Percentiles rank a stretch among this genome's conserved stretches.
Evolutionary conservation across 2,113 vertebrate species (phyloP).

Genomic region (Anoplopoma fimbria): DNA sequence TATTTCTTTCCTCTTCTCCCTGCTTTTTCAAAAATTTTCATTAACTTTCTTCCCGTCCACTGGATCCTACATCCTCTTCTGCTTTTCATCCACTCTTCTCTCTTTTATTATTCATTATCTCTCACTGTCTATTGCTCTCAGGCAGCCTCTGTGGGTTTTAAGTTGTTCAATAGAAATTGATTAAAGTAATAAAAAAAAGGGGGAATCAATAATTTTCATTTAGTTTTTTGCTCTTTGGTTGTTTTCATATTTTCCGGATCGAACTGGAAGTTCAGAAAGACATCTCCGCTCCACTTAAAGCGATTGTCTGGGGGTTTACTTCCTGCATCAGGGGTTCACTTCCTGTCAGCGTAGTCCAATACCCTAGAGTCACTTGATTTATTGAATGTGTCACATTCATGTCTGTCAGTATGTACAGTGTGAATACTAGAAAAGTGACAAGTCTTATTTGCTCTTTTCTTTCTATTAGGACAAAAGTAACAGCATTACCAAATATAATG

Average conservation of each 20-base stretch:
- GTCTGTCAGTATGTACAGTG: background rate
- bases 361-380: background rate
- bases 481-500: too few relatives aligned
- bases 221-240: background rate
- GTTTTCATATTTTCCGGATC: background rate
- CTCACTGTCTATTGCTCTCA: slow-evolving; percentile 1
- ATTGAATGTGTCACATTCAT: background rate
- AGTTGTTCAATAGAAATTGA: slow-evolving; percentile 18
- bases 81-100: slow-evolving; percentile 1
- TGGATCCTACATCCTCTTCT: background rate
- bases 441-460: too few relatives aligned
- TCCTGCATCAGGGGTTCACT: background rate
- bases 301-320: background rate
- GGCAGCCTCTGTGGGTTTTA: background rate
- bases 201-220: slow-evolving; percentile 31
- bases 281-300: background rate
- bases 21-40: slow-evolving; percentile 10
- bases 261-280: background rate
- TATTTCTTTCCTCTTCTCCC: background rate
- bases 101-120: slow-evolving; percentile 21
- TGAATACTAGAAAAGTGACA: background rate
- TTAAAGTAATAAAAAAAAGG: slow-evolving; percentile 14
- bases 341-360: background rate
- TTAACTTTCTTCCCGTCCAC: slow-evolving; percentile 14
- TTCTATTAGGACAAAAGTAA: too few relatives aligned